Base-by-base conservation (phyloP, 2,797 vertebrate genomes). In the Fistularia commersonii region DNA sequence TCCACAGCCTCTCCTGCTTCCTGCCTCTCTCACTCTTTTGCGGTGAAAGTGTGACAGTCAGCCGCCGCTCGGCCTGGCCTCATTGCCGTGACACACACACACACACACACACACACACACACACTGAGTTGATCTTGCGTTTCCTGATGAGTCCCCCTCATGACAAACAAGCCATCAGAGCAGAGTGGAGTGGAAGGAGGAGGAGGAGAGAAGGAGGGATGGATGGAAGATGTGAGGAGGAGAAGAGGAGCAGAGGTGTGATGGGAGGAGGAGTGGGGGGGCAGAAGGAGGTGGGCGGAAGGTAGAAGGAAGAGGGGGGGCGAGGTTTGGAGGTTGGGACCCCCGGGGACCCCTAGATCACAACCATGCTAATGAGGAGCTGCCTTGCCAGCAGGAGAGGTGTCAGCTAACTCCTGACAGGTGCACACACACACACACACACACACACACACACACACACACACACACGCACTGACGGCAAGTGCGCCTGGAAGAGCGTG, bases 401-500 rank as follows among this genome's bases (percentile, higher is more conserved):
- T 88, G 91, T 91, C 92, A 93, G 89, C 84, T 88, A 89, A 89
- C 84, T 91, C 87, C 88, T 90, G 89, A 90, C 87, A 89, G 89
- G 88, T 89, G 88, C 84, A 83, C 80, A 80, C 77, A 66, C 57
- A 41, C 68, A 3, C 66, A 64, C 77, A 74, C 79, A n/a, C n/a
- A n/a, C n/a, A n/a, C n/a, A n/a, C n/a, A n/a, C n/a, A n/a, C n/a
- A n/a, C n/a, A n/a, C n/a, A n/a, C n/a, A n/a, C n/a, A n/a, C n/a
- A n/a, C n/a, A n/a, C n/a, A n/a, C n/a, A n/a, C n/a, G n/a, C n/a
- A n/a, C 69, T 67, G 57, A 47, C 69, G 33, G 43, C 57, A 68
- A 41, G 31, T 7, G 43, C 23, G 49, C 13, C 54, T 39, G 40
- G 35, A 15, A 43, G 64, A n/a, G 32, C 23, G 57, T 41, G 43